Evolutionary conservation across 2,797 vertebrate species (phyloP).

Genomic region (Bucorvus abyssinicus): DNA sequence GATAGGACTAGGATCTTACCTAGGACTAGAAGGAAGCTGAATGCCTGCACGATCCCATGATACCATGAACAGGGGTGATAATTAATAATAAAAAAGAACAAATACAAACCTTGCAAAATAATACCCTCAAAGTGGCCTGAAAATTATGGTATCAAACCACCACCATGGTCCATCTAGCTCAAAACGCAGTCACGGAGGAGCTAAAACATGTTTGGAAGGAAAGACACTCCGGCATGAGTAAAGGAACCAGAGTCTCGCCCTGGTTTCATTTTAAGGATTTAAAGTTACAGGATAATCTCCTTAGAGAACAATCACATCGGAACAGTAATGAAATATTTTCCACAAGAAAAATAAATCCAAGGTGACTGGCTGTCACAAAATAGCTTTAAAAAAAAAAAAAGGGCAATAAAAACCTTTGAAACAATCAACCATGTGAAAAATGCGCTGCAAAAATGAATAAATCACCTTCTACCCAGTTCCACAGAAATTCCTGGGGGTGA

Average conservation of each 20-base stretch:
- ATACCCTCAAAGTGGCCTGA: not conserved
- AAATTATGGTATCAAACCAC: not conserved
- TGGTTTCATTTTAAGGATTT: conserved; percentile 23
- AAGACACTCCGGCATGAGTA: not conserved
- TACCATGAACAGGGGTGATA: not conserved
- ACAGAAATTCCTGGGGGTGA: not conserved
- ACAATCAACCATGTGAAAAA: not conserved
- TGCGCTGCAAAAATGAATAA: not conserved
- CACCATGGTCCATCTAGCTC: not conserved
- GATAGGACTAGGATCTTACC: not conserved
- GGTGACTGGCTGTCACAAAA: not conserved
- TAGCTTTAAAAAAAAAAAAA: not conserved
- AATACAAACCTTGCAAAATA: not conserved
- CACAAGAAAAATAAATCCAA: not conserved
- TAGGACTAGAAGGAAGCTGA: not conserved
- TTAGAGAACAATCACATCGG: not conserved
- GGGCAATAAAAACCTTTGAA: not conserved
- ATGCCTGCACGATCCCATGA: not conserved
- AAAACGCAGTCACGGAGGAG: not conserved
- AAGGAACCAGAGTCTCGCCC: not conserved
- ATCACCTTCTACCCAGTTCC: not conserved
- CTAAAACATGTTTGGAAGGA: not conserved
- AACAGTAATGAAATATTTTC: not conserved
- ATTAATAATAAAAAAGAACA: not conserved
- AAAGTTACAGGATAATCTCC: not conserved